Evolutionary conservation across 2,113 vertebrate species (phyloP).

Genomic region (Gopherus flavomarginatus): DNA sequence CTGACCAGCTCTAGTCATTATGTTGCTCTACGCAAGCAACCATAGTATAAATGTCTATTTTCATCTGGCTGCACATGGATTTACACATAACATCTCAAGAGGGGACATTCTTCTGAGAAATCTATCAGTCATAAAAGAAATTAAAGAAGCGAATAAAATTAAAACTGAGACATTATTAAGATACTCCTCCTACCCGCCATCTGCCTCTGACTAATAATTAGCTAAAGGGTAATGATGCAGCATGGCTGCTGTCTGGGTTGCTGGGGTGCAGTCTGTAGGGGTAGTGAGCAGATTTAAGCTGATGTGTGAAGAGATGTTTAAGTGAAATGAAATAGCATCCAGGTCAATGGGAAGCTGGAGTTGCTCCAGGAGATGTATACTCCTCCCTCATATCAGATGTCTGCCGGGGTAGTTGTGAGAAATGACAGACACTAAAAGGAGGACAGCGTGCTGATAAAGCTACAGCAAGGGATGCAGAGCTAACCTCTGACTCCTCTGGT

Average conservation of each 20-base stretch:
- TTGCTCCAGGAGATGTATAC: background rate
- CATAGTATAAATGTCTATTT: background rate
- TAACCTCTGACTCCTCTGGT: conserved; percentile 5
- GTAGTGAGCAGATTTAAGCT: background rate
- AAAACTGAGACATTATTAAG: background rate
- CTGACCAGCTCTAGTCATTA: fast-evolving
- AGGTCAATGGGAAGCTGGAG: background rate
- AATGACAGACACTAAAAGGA: background rate
- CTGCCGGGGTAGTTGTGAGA: fast-evolving
- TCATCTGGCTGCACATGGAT: background rate
- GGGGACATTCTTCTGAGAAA: background rate
- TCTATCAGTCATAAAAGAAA: background rate
- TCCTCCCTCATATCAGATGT: background rate
- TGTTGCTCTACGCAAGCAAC: background rate
- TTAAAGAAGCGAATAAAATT: background rate
- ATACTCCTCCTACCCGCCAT: background rate
- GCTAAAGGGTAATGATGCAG: background rate
- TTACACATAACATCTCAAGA: background rate
- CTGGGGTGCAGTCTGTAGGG: background rate
- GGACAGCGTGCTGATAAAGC: background rate
- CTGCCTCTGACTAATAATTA: fast-evolving
- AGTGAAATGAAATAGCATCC: background rate
- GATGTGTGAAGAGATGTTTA: background rate
- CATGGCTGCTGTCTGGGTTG: background rate
- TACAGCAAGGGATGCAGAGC: background rate